These are phyloP conservation scores for Palythoa grandiflora DNA, from an alignment of 92 coral and sea anemone genomes.

Conservation along the genomic window DNA sequence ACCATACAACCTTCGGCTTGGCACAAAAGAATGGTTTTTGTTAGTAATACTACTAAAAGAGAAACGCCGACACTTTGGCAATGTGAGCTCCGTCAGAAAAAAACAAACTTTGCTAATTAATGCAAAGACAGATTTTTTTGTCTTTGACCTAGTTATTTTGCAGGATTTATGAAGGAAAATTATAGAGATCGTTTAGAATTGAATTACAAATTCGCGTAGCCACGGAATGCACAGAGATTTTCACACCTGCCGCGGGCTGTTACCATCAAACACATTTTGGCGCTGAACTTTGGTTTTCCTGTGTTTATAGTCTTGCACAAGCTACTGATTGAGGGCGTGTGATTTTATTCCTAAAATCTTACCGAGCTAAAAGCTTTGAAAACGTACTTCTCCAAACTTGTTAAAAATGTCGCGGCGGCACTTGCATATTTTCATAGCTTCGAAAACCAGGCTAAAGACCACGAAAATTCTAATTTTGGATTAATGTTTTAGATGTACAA, in stretches of 20 bases:
- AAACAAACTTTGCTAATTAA: background rate
- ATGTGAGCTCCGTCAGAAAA: background rate
- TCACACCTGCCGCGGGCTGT: conserved; percentile 17
- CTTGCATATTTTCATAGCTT: background rate
- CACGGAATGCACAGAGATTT: background rate
- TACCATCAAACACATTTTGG: background rate
- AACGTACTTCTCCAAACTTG: background rate
- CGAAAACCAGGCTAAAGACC: background rate
- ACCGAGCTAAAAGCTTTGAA: background rate
- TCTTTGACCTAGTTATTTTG: background rate
- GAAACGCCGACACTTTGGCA: conserved; percentile 8
- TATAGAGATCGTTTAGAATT: background rate
- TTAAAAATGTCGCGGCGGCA: too few relatives aligned
- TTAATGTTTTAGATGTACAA: background rate
- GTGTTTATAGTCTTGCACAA: too few relatives aligned
- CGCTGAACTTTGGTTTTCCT: background rate
- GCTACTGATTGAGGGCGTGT: too few relatives aligned
- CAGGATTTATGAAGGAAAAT: background rate
- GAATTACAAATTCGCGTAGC: background rate
- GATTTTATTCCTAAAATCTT: too few relatives aligned
- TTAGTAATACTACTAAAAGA: background rate
- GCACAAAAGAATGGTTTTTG: conserved; percentile 5
- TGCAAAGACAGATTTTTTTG: background rate
- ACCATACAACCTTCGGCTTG: background rate
- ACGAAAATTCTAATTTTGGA: background rate